phyloP scores from a whole-genome alignment of 2,888 invertebrate genomes.

The Drosophila yooni region DNA sequence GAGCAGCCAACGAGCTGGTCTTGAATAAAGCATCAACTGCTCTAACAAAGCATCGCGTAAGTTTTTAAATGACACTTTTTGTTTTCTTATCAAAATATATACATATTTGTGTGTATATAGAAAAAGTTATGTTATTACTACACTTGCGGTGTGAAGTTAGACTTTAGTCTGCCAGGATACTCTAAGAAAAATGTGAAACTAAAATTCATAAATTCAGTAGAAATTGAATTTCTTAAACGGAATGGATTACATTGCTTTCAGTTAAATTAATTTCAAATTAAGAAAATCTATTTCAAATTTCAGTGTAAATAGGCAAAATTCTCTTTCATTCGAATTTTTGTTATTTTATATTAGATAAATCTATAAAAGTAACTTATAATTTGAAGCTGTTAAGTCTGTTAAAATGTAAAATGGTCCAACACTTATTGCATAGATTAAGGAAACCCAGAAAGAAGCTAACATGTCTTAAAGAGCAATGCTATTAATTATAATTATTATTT shows the following conservation, averaged over 20 bases:
- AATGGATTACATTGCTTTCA: not conserved
- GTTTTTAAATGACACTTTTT: conserved; percentile 18
- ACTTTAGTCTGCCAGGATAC: not conserved
- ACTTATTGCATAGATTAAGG: not conserved
- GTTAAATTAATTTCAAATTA: not conserved
- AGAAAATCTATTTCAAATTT: not conserved
- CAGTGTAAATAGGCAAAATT: too few relatives aligned
- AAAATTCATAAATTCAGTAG: not conserved
- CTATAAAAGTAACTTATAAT: not conserved
- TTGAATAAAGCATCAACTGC: conserved; percentile 32
- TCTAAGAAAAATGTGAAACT: not conserved
- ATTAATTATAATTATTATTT: not conserved
- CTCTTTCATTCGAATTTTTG: not conserved
- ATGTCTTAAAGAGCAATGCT: not conserved
- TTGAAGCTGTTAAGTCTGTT: not conserved
- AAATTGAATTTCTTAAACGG: not conserved
- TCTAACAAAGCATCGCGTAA: conserved; percentile 41
- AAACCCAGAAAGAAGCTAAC: not conserved
- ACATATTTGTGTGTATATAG: not conserved
- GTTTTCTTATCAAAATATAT: not conserved
- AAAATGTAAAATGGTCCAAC: too few relatives aligned
- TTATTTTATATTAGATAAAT: not conserved
- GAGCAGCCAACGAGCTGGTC: conserved; percentile 44
- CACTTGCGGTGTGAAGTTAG: not conserved
- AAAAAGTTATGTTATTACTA: not conserved